These are phyloP conservation scores for Thereva unica DNA, from an alignment of 2,888 invertebrate species.

Conservation along the genomic window DNA sequence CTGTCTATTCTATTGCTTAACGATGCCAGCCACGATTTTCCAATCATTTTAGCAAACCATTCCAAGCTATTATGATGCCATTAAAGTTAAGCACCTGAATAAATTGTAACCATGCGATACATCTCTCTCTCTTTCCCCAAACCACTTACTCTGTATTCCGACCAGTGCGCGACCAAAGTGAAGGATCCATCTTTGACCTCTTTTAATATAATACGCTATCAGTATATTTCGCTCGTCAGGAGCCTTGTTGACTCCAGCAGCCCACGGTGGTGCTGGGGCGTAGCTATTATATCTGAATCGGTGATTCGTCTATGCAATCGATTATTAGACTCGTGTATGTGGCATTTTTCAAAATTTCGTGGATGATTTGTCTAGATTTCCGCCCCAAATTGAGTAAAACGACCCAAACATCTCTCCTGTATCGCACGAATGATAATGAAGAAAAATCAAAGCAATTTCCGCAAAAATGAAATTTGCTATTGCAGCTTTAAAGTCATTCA, in stretches of 20 bases:
- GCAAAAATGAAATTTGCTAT: background rate
- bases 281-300: conserved; percentile 1
- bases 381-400: background rate
- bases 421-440: conserved; percentile 1
- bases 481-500: conserved; percentile 6
- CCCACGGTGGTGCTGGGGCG: background rate
- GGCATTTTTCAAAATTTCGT: conserved; percentile 6
- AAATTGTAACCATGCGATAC: conserved; percentile 31
- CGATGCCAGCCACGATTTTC: conserved; percentile 45
- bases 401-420: conserved; percentile 1
- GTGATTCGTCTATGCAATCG: conserved; percentile 20
- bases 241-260: background rate
- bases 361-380: conserved; percentile 17
- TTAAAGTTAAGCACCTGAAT: conserved; percentile 43
- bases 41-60: conserved; percentile 45
- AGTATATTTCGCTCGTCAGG: background rate
- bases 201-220: conserved; percentile 24
- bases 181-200: background rate
- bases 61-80: conserved; percentile 45
- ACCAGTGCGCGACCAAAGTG: background rate
- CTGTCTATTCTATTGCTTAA: conserved; percentile 27
- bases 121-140: conserved; percentile 11
- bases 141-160: conserved; percentile 12
- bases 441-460: conserved; percentile 17
- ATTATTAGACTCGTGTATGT: conserved; percentile 12